phyloP scores from a whole-genome alignment of 2,888 invertebrate species.

The Polyploca ridens region DNA sequence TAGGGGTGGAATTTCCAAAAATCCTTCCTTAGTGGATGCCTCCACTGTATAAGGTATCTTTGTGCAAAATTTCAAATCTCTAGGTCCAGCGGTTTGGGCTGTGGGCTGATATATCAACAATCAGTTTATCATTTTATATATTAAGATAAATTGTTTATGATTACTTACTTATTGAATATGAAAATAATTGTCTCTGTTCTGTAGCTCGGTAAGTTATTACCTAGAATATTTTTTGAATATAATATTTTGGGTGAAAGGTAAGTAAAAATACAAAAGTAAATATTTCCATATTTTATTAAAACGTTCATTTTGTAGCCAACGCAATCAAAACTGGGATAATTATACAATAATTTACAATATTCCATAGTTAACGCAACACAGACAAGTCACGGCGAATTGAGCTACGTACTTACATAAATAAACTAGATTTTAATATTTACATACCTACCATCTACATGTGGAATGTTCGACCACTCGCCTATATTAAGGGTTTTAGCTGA shows the following conservation, averaged over 20 bases:
- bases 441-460: slow-evolving; percentile 16
- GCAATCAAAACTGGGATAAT: slow-evolving; percentile 41
- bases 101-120: too few relatives aligned
- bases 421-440: slow-evolving; percentile 17
- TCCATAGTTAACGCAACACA: slow-evolving; percentile 15
- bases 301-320: slow-evolving; percentile 45
- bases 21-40: too few relatives aligned
- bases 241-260: slow-evolving; percentile 19
- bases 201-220: too few relatives aligned
- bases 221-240: too few relatives aligned
- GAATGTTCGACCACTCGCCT: slow-evolving; percentile 1
- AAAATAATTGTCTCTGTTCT: too few relatives aligned
- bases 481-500: not conserved
- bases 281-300: slow-evolving; percentile 59
- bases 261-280: slow-evolving; percentile 29
- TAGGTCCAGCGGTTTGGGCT: too few relatives aligned
- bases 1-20: too few relatives aligned
- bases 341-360: slow-evolving; percentile 46
- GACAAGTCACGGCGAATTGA: slow-evolving; percentile 41
- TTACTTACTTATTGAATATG: too few relatives aligned
- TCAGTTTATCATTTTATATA: too few relatives aligned
- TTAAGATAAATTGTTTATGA: too few relatives aligned
- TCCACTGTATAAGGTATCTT: too few relatives aligned
- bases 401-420: slow-evolving; percentile 33
- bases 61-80: too few relatives aligned